Evolutionary conservation across 2,888 invertebrate genomes (phyloP), one percentile per base, ranked within the genome.

Genomic region (Leptopterna dolabrata): DNA sequence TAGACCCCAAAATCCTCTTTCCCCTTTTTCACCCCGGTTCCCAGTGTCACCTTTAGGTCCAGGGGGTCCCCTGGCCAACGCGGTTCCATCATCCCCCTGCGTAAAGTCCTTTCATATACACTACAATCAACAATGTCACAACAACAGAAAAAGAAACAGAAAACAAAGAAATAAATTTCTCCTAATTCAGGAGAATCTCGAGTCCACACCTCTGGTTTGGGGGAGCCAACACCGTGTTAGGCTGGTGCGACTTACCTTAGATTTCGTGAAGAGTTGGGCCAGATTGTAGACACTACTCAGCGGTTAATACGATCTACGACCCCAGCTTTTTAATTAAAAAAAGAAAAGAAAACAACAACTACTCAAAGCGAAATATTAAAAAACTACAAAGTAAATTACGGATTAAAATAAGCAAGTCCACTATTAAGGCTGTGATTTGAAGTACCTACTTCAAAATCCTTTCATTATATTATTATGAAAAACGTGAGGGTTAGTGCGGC

Each of bases 1-100:
- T 63, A 87, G 55, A 47, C 88, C 88, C 0, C 95, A 94, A 43
- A 94, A 91, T 89, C 97, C 97, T 91, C 95, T 96, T 88, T 95
- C 96, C 83, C 89, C 89, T 51, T 86, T 86, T 45, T 81, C 80
- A 55, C 89, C 89, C 71, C 14, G 47, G 27, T 41, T 81, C 76
- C 96, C 96, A 89, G 94, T 71, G 29, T 87, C 89, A 80, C 88
- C 88, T 86, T 76, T 86, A 27, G 81, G 86, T 85, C 89, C 89
- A 80, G 85, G 80, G 47, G 86, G 87, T 27, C 89, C 86, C 63
- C 84, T 76, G 36, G 84, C 76, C 73, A 63, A 27, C 41, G 84
- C 78, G 76, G 76, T 80, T 82, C 87, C 87, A 78, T 84, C 87
- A 51, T 78, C 81, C 78, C 87, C 87, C 87, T 87, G 87, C 81